Conservation (phyloP, 2,113 vertebrate species). For the Asarcornis scutulata region DNA sequence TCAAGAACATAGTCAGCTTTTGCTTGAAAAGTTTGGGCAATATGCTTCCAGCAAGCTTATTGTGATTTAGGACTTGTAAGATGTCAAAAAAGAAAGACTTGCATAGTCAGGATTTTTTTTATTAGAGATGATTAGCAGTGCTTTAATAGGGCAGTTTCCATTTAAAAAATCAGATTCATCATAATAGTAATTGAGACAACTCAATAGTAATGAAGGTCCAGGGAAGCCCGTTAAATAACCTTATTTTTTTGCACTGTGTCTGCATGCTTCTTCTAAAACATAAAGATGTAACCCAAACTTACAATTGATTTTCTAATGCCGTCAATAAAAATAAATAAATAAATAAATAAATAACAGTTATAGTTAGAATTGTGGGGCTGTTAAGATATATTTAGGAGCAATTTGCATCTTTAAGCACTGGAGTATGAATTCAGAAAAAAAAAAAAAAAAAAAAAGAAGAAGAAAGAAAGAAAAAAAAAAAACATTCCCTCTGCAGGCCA, state of each 20-base stretch:
- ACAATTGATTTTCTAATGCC: background rate
- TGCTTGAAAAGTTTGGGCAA: background rate
- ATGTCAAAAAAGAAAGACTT: background rate
- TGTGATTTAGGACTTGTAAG: background rate
- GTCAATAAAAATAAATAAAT: background rate
- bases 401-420: background rate
- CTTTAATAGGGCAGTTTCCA: background rate
- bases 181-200: background rate
- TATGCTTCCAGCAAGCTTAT: background rate
- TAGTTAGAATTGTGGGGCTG: background rate
- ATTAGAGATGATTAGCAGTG: background rate
- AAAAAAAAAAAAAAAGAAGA: background rate
- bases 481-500: background rate
- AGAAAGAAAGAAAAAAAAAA: background rate
- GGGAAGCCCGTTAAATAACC: background rate
- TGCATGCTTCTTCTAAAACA: background rate
- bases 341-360: background rate
- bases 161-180: background rate
- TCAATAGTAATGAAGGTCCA: background rate
- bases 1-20: background rate
- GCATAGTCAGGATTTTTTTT: background rate
- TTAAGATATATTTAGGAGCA: background rate
- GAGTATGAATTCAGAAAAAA: background rate
- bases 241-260: background rate
- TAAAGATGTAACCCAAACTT: background rate